Conservation (phyloP, 2,888 invertebrate genomes). For the Dysmachus trigonus region DNA sequence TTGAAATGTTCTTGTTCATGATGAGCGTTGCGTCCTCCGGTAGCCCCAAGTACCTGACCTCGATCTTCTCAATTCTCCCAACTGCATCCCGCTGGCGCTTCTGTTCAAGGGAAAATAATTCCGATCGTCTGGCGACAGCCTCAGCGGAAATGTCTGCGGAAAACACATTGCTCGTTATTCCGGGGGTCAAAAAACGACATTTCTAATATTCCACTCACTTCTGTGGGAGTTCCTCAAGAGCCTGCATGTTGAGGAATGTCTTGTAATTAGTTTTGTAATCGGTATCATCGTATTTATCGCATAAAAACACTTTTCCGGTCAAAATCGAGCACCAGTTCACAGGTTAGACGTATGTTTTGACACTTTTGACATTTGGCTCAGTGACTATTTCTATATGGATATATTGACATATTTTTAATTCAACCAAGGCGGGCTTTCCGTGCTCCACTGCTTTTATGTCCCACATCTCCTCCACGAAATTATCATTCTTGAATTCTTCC, state of each 20-base stretch:
- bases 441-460: too few relatives aligned
- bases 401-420: not conserved
- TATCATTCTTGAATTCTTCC: too few relatives aligned
- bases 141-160: slow-evolving; percentile 55
- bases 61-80: slow-evolving; percentile 90
- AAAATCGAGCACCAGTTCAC: not conserved
- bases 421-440: too few relatives aligned
- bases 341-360: not conserved
- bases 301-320: not conserved
- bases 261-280: not conserved
- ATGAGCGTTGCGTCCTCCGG: slow-evolving; percentile 78
- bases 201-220: not conserved
- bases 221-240: not conserved
- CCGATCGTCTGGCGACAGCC: slow-evolving; percentile 69
- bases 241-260: not conserved
- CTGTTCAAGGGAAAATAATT: slow-evolving; percentile 81
- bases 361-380: not conserved
- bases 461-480: too few relatives aligned
- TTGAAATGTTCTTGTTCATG: slow-evolving; percentile 93
- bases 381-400: not conserved
- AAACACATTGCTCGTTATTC: not conserved
- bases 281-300: not conserved
- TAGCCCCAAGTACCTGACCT: slow-evolving; percentile 80
- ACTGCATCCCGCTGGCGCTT: slow-evolving; percentile 76
- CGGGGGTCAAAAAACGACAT: not conserved